Percentiles rank a stretch among this genome's conserved stretches.
phyloP scores from a whole-genome alignment of 2,888 invertebrate genomes.

The Drosophila rellima region DNA sequence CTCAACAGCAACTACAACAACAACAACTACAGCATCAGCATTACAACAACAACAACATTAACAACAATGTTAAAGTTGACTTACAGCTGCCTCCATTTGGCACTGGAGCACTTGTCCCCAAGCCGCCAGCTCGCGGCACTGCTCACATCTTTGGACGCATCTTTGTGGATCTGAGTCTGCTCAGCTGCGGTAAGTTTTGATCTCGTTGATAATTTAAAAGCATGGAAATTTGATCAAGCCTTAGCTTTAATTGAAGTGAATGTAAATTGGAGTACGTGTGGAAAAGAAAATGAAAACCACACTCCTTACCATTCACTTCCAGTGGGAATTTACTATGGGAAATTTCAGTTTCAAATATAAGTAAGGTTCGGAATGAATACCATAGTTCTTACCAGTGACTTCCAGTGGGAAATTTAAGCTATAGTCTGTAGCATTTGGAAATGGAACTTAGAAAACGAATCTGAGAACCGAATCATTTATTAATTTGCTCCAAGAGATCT shows the following conservation, averaged over 20 bases:
- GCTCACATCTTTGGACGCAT: conserved; percentile 73
- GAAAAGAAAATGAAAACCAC: background rate
- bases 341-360: background rate
- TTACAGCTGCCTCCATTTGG: conserved; percentile 72
- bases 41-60: conserved; percentile 57
- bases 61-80: conserved; percentile 77
- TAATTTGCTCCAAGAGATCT: background rate
- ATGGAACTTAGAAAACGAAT: background rate
- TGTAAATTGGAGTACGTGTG: background rate
- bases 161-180: conserved; percentile 66
- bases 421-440: background rate
- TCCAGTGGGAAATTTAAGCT: background rate
- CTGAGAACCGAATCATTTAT: background rate
- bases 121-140: conserved; percentile 50
- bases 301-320: background rate
- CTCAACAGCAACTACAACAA: conserved; percentile 9
- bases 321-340: background rate
- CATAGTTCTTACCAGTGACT: too few species aligned
- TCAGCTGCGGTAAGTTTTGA: conserved; percentile 76
- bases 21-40: conserved; percentile 26
- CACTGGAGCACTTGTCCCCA: conserved; percentile 20
- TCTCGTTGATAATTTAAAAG: background rate
- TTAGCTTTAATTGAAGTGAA: conserved; percentile 10
- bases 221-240: background rate
- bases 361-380: too few species aligned